These are phyloP conservation scores for Polydrusus tereticollis DNA, from an alignment of 2,888 invertebrate genomes.

Conservation along the genomic window DNA sequence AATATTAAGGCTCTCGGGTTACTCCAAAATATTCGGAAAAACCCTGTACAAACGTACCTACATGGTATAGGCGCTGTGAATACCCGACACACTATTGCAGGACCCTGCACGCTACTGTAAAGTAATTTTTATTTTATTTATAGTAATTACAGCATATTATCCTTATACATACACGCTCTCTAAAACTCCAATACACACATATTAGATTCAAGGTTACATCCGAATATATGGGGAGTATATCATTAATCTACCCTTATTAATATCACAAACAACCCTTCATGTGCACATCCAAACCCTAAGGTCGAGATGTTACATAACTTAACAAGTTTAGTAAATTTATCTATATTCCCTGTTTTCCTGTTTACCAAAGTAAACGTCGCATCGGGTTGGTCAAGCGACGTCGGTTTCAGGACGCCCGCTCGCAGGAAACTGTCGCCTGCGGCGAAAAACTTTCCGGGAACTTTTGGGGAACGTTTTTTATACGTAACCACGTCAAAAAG, in stretches of 20 bases:
- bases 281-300: neutral
- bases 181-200: no score
- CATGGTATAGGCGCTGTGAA: no score
- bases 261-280: neutral
- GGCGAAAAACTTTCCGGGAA: neutral
- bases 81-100: no score
- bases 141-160: no score
- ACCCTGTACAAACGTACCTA: no score
- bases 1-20: no score
- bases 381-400: neutral
- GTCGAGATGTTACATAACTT: neutral
- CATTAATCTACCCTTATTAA: neutral
- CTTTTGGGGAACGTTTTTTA: neutral
- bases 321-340: slow-evolving; percentile 2
- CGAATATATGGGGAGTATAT: neutral
- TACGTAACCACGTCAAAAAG: neutral
- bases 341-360: slow-evolving; percentile 4
- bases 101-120: no score
- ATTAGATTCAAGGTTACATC: no score
- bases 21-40: no score
- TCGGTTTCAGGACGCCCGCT: neutral
- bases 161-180: no score
- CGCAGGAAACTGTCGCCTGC: neutral
- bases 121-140: no score
- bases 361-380: neutral